phyloP scores from a whole-genome alignment of 1,140 invertebrate species.

The Carcinoscorpius rotundicauda region DNA sequence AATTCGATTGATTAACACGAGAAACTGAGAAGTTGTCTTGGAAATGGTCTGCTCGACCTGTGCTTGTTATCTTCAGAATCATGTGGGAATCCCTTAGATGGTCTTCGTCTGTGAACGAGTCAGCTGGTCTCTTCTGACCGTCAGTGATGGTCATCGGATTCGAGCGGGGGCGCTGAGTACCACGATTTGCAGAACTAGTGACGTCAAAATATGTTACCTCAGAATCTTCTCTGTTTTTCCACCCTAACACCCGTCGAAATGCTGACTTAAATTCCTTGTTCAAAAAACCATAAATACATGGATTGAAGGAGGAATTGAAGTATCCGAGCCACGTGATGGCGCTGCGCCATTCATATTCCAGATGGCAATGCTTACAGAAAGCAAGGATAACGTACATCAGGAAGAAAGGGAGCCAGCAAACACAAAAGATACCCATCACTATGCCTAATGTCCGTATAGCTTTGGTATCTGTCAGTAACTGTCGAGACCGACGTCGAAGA shows the following conservation, averaged over 20 bases:
- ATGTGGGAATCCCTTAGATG: no score
- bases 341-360: slow-evolving; percentile 34
- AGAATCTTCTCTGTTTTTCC: neutral
- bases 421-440: slow-evolving; percentile 80
- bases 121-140: no score
- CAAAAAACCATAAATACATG: slow-evolving; percentile 84
- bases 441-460: slow-evolving; percentile 93
- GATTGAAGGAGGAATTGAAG: slow-evolving; percentile 78
- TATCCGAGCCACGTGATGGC: slow-evolving; percentile 83
- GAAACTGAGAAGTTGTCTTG: no score
- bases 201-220: no score
- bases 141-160: no score
- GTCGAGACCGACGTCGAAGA: slow-evolving; percentile 24
- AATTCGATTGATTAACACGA: no score
- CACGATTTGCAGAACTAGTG: no score
- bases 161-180: no score
- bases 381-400: slow-evolving; percentile 70
- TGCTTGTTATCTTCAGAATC: no score
- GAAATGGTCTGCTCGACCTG: no score
- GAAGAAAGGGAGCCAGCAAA: slow-evolving; percentile 97
- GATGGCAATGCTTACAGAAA: slow-evolving; percentile 50
- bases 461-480: slow-evolving; percentile 41
- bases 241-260: slow-evolving; percentile 79
- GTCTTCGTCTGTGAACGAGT: no score
- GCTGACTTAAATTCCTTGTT: slow-evolving; percentile 85